phyloP scores from a whole-genome alignment of 2,888 invertebrate genomes.

The Polietes domitor region DNA sequence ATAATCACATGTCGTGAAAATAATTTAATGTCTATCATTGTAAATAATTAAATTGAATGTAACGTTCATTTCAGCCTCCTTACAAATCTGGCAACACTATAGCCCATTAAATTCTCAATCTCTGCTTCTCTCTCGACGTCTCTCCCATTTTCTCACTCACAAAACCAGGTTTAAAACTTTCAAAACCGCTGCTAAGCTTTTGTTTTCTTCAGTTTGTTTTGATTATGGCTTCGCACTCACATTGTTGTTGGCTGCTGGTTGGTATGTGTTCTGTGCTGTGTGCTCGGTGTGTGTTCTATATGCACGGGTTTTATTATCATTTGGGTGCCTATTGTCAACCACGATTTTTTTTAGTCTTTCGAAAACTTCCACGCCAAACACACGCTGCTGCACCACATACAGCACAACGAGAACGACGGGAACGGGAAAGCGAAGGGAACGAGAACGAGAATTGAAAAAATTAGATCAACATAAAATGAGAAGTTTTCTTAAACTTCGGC shows the following conservation, averaged over 20 bases:
- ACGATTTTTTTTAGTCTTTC: slow-evolving; percentile 60
- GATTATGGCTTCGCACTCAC: slow-evolving; percentile 56
- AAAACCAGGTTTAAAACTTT: not conserved
- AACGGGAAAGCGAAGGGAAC: not conserved
- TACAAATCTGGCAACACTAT: not conserved
- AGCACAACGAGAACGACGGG: slow-evolving; percentile 17
- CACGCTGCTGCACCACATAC: not conserved
- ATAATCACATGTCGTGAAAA: too few relatives aligned
- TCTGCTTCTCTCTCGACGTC: not conserved
- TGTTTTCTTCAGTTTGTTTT: slow-evolving; percentile 61
- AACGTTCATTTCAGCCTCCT: not conserved
- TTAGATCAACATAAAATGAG: slow-evolving; percentile 38
- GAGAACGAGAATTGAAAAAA: not conserved
- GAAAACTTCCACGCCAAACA: slow-evolving; percentile 14
- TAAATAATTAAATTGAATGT: not conserved
- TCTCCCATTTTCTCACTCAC: not conserved
- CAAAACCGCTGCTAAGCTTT: not conserved
- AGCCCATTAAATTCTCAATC: not conserved
- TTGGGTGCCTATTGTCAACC: slow-evolving; percentile 68
- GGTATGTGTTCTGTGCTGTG: not conserved
- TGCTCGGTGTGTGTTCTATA: not conserved
- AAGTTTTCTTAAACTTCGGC: slow-evolving; percentile 32
- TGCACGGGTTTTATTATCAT: slow-evolving; percentile 6
- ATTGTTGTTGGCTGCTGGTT: slow-evolving; percentile 14
- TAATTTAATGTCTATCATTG: too few relatives aligned